Conservation (phyloP, 2,888 invertebrate species). For the Chromoteleia sp. region DNA sequence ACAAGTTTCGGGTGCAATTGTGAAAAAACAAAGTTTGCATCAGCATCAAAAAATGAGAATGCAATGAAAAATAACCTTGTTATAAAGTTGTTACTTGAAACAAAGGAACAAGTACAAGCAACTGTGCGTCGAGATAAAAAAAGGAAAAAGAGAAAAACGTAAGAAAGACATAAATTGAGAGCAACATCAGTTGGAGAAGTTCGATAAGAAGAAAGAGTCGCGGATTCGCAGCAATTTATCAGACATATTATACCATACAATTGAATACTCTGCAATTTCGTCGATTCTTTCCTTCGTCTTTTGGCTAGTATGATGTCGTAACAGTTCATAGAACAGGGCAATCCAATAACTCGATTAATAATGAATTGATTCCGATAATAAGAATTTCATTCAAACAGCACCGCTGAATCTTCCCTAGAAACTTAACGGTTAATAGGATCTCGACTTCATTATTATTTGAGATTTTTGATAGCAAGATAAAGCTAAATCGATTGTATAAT, state of each 20-base stretch:
- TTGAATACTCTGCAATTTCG: constrained; percentile 30
- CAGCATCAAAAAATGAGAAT: constrained; percentile 31
- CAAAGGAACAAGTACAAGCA: constrained; percentile 23
- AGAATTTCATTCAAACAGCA: constrained; percentile 52
- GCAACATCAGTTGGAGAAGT: constrained; percentile 27
- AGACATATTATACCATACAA: constrained; percentile 34
- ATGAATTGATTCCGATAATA: constrained; percentile 57
- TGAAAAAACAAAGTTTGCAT: constrained; percentile 14
- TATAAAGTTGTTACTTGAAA: constrained; percentile 43
- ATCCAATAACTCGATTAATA: constrained; percentile 56
- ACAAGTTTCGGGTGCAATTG: too few relatives aligned
- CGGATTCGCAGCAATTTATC: constrained; percentile 51
- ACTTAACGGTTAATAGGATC: constrained; percentile 47
- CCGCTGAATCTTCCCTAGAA: constrained; percentile 39
- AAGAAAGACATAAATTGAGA: constrained; percentile 48
- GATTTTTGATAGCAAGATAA: constrained; percentile 54
- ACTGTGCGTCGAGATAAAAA: constrained; percentile 23
- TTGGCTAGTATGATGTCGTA: constrained; percentile 23
- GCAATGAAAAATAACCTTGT: constrained; percentile 48
- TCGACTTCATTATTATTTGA: constrained; percentile 59
- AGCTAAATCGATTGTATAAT: constrained; percentile 40
- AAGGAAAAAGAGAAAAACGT: constrained; percentile 19
- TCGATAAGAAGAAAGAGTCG: constrained; percentile 37
- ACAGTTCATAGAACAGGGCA: constrained; percentile 51
- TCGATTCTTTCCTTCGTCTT: constrained; percentile 6